Base-by-base conservation (phyloP, 1,140 invertebrate genomes). In the Heliconius hermathena region DNA sequence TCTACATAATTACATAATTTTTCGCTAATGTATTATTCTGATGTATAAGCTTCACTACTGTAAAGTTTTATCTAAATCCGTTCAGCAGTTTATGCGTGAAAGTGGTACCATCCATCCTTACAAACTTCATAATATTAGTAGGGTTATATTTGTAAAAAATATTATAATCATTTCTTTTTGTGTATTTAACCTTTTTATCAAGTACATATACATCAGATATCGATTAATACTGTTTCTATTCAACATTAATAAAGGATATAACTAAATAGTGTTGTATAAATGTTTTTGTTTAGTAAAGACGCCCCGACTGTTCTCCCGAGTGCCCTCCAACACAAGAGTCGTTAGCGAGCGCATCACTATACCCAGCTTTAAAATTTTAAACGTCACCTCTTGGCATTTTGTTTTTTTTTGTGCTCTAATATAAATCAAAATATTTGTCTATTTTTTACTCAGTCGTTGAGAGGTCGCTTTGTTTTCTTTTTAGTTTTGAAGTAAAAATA, bases 261-360 rank as follows among this genome's bases (percentile, higher is more conserved):
- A 76, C 41, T 73, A 73, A 80, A 49, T 76, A 13, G 49, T 71
- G 76, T 80, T 80, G 79, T 80, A 6, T 71, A 70, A 29, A 73
- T 76, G 70, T 71, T 80, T 57, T 80, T 80, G 79, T 76, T 80
- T 76, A 73, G 79, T 77, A 80, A 82, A 83, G 78, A 81, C 79
- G 81, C 76, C 74, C 78, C 78, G 80, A 78, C 78, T 82, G 82
- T 82, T 85, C 76, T 81, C 74, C 79, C 80, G 81, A 89, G 89
- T 66, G 86, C 89, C 73, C 87, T 89, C 79, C 66, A 77, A 79
- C 83, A 84, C 81, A 82, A 90, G 89, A 82, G 88, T 83, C 85
- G 85, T 90, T 89, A 89, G 87, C 72, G 76, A 79, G 76, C 79
- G 73, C 81, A 71, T 83, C 82, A 76, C 79, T 76, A 73, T 38